These are phyloP conservation scores for Bombylius discolor DNA, from an alignment of 2,888 invertebrate species.

Conservation along the genomic window DNA sequence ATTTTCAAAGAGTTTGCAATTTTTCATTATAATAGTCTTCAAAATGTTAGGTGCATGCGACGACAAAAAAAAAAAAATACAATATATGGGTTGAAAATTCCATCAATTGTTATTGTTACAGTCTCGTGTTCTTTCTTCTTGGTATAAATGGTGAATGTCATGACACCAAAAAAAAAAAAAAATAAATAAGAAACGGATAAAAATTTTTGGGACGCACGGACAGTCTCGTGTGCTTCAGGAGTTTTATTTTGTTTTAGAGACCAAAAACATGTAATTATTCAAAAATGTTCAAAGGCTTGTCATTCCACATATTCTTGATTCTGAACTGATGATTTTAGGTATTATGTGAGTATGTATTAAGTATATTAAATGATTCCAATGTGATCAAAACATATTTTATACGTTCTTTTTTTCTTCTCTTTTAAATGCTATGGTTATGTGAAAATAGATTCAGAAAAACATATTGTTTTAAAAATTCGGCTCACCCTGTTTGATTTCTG, in stretches of 20 bases:
- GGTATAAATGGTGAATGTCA: neutral
- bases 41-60: too few relatives aligned
- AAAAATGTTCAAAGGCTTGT: constrained; percentile 8
- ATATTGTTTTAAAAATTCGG: too few relatives aligned
- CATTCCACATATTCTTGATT: neutral
- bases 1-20: constrained; percentile 3
- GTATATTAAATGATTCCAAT: too few relatives aligned
- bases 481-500: too few relatives aligned
- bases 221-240: neutral
- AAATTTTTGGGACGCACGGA: neutral
- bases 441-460: too few relatives aligned
- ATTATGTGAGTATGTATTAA: too few relatives aligned
- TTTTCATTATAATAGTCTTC: neutral
- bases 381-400: too few relatives aligned
- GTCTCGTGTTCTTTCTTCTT: too few relatives aligned
- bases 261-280: constrained; percentile 5
- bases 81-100: neutral
- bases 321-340: too few relatives aligned
- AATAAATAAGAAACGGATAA: too few relatives aligned
- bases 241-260: neutral
- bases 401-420: too few relatives aligned
- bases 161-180: constrained; percentile 4
- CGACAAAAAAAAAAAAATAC: neutral
- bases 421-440: too few relatives aligned
- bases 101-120: neutral